Conservation (phyloP, 2,888 invertebrate genomes). For the Molanna angustata region DNA sequence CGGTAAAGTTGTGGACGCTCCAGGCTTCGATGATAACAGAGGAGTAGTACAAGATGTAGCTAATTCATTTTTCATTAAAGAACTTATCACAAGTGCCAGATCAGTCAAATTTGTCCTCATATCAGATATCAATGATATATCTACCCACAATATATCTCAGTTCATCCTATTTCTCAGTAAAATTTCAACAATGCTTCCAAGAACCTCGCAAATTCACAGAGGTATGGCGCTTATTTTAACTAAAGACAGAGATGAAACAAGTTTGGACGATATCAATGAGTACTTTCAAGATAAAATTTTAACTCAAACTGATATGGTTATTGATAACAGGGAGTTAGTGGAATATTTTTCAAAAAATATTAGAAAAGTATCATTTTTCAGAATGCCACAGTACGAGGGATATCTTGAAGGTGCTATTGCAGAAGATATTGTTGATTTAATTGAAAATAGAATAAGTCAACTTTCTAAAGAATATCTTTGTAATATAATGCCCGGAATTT, state of each 20-base stretch:
- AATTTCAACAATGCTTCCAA: not conserved
- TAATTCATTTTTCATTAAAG: not conserved
- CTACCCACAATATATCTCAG: not conserved
- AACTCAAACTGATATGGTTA: not conserved
- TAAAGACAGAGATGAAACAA: not conserved
- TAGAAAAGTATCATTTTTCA: not conserved
- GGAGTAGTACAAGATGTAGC: slow-evolving; percentile 1
- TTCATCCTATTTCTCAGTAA: not conserved
- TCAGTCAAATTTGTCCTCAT: not conserved
- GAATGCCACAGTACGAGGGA: not conserved
- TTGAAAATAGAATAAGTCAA: not conserved
- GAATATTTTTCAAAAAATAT: not conserved
- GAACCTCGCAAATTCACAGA: not conserved
- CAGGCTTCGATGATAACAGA: slow-evolving; percentile 1
- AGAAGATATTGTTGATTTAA: not conserved
- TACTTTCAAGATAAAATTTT: not conserved
- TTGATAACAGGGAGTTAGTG: not conserved
- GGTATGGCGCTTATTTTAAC: not conserved
- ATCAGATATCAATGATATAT: not conserved
- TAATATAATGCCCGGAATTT: not conserved
- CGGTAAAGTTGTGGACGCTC: not conserved
- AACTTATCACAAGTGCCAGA: not conserved
- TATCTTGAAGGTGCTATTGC: not conserved
- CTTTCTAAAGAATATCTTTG: not conserved
- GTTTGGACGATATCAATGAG: not conserved